A percentile compares a stretch with the other conserved stretches of the same genome.
Conservation (phyloP, 1,140 invertebrate species). For the Coelopa frigida region DNA sequence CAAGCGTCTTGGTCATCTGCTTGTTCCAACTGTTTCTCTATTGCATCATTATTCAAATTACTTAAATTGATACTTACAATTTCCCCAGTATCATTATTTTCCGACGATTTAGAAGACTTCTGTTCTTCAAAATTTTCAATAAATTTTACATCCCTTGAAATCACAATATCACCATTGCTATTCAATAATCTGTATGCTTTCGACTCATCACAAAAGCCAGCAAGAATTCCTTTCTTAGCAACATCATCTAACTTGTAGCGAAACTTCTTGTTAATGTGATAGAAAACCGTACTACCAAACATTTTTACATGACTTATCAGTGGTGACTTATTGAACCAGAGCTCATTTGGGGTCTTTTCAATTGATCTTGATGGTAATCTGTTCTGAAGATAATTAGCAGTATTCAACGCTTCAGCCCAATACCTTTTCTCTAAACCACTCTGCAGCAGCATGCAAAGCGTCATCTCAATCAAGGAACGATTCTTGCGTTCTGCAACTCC, state of each 20-base stretch:
- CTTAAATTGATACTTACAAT: too few relatives aligned
- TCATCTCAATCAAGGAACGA: slow-evolving; percentile 3
- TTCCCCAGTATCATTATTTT: too few relatives aligned
- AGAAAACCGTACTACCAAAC: slow-evolving; percentile 22
- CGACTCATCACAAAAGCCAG: slow-evolving; percentile 3
- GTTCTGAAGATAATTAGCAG: slow-evolving; percentile 10
- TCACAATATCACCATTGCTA: too few relatives aligned
- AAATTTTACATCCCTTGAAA: slow-evolving; percentile 7
- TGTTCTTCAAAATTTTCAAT: too few relatives aligned
- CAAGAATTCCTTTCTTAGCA: slow-evolving; percentile 2
- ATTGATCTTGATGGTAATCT: slow-evolving; percentile 12
- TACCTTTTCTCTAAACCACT: slow-evolving; percentile 13
- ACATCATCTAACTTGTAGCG: slow-evolving; percentile 6
- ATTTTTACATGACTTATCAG: slow-evolving; percentile 27
- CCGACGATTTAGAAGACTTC: too few relatives aligned
- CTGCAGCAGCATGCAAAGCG: background rate
- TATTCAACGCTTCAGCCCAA: slow-evolving; percentile 38
- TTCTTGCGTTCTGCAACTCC: slow-evolving; percentile 28
- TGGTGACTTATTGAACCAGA: slow-evolving; percentile 31
- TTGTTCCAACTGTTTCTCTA: too few relatives aligned
- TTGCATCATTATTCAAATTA: too few relatives aligned
- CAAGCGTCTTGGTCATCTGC: too few relatives aligned
- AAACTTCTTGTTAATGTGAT: background rate
- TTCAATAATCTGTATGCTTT: slow-evolving; percentile 8
- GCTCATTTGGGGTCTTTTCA: slow-evolving; percentile 30